These are phyloP conservation scores for Oceanites oceanicus DNA, from an alignment of 2,113 vertebrate species.

Conservation along the genomic window DNA sequence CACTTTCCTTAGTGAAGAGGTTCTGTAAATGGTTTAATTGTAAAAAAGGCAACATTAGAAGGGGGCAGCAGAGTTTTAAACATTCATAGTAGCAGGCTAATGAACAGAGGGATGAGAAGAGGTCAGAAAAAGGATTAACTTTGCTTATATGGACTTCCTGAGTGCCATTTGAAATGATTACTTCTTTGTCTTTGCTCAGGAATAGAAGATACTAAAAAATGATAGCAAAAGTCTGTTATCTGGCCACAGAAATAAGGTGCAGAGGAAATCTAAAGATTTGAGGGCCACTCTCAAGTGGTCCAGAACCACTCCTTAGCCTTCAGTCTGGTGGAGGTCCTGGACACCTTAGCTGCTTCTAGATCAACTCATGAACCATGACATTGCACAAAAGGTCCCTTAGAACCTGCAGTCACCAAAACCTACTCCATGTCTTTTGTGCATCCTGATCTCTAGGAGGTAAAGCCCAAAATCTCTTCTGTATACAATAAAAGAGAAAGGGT, in stretches of 20 bases:
- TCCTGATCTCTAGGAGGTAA: background rate
- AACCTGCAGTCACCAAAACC: background rate
- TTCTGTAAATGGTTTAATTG: background rate
- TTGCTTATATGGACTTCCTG: background rate
- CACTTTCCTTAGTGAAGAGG: background rate
- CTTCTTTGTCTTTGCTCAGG: background rate
- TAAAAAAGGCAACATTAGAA: background rate
- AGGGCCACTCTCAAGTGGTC: background rate
- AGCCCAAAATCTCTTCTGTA: background rate
- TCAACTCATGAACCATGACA: background rate
- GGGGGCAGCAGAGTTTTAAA: background rate
- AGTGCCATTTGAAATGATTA: background rate
- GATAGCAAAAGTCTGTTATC: background rate
- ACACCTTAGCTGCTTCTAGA: background rate
- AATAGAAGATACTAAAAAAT: background rate
- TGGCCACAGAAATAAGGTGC: background rate
- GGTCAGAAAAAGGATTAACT: background rate
- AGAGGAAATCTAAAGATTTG: background rate
- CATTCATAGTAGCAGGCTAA: background rate
- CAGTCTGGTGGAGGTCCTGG: background rate
- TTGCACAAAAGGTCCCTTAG: background rate
- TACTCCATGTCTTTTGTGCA: background rate
- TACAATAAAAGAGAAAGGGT: background rate
- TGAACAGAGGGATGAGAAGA: background rate
- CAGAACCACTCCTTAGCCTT: background rate